Base-by-base conservation (phyloP, 2,888 invertebrate species). In the Caenorhabditis virilis region DNA sequence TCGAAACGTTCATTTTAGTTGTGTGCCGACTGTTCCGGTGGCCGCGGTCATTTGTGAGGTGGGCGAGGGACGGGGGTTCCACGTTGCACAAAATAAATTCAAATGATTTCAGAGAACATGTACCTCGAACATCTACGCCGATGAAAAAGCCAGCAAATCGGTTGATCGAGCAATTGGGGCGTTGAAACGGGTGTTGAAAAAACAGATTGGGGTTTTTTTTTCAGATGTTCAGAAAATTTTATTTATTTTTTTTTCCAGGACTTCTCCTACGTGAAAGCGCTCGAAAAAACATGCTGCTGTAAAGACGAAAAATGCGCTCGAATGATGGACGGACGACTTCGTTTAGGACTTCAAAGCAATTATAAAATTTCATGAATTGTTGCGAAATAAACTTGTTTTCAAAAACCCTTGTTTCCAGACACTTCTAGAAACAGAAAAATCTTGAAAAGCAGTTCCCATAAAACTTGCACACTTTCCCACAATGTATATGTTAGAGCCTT, bases 251-350 rank as follows among this genome's bases (percentile, higher is more conserved):
- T 30, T 41, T 61, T 61, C n/a, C 56, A 65, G 65, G 66, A 66
- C 33, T 66, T 66, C 18, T 57, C 58, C 15, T 57, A 36, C 35
- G 56, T 53, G 26, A 66, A 66, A 36, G 66, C 57, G 20, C 49
- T 49, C 39, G 66, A 66, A 48, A 66, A 66, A 35, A 50, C 50
- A 30, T 66, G 66, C 35, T 66, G 66, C 48, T 66, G 66, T 26
- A 66, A 66, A 20, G 57, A 60, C 25, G 60, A 41, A 13, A 60
- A 45, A 20, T 66, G 66, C 35, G 56, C 66, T 9, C 45, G 53
- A 3, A 52, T 50, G n/a, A 27, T 66, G 15, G 66, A 66, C 30
- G 66, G 59, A 11, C 47, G 50, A 3, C 54, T 66, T 48, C 60
- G 60, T 45, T 48, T 66, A n/a, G 45, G 46, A 11, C 42, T 66